Evolutionary conservation across 2,888 invertebrate species (phyloP), one percentile per base, ranked within the genome.

Genomic region (Hemaris fuciformis): DNA sequence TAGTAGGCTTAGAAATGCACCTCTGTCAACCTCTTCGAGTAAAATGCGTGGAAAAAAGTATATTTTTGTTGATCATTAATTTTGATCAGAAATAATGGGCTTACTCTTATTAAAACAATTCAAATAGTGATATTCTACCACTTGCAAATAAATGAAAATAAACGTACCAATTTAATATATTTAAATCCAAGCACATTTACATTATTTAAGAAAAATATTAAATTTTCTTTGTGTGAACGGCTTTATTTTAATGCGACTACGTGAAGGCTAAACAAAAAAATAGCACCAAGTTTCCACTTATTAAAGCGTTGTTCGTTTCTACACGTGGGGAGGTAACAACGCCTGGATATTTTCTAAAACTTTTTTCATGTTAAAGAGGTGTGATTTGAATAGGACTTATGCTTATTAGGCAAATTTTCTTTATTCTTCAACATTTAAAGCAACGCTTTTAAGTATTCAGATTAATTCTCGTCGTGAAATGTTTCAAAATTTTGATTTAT

Each of bases 391-490:
- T 53, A 31, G 53, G 53, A 53, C 53, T 31, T 53, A 10, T 18
- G 53, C 53, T 53, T 53, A 53, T 53, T 53, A 53, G 53, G 53
- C 53, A 31, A 53, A 53, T 53, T 53, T 31, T 53, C 53, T 31
- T 18, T 18, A 53, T 38, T 38, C 38, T 38, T 4, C 10, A 38
- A 38, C 38, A 38, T 27, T 0, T 53, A 66, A 67, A 69, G 66
- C 58, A 57, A 61, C 53, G 71, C 53, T 61, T 58, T 48, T 63
- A 66, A 27, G 31, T 31, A 31, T 53, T 53, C 18, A 31, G 31
- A 31, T 31, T n/a, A 38, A n/a, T 38, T 4, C 38, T 5, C 38
- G 27, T 53, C 18, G 31, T 18, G 3, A 38, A 38, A 38, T 38
- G 1, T 3, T 38, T 38, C 5, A 38, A n/a, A 38, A n/a, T n/a